A percentile compares a stretch with the other conserved stretches of the same genome.
These are phyloP conservation scores for Buphagus erythrorhynchus DNA, from an alignment of 2,797 vertebrate species.

Conservation along the genomic window DNA sequence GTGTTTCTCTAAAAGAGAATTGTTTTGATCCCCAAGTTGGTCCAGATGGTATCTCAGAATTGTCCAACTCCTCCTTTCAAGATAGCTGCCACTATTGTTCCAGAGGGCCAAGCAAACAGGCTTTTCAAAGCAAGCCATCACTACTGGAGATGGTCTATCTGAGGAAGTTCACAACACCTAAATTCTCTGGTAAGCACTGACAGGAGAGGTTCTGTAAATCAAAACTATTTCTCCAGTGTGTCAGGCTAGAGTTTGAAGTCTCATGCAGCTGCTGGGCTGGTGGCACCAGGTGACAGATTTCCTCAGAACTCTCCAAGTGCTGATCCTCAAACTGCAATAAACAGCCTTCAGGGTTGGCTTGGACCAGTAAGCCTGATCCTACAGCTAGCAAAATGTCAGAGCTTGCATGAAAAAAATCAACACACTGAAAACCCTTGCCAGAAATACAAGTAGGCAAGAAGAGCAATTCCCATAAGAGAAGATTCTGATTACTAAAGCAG, in stretches of 20 bases:
- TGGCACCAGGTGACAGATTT: background rate
- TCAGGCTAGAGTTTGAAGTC: background rate
- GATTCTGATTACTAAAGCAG: background rate
- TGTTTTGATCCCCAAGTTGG: background rate
- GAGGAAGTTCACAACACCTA: background rate
- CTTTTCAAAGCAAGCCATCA: background rate
- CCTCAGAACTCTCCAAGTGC: background rate
- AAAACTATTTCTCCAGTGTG: background rate
- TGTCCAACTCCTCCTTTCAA: background rate
- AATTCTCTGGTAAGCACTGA: background rate
- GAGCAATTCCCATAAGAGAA: background rate
- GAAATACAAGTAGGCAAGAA: background rate
- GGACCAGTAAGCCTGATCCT: background rate
- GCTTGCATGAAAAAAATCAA: background rate
- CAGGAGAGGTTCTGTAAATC: background rate
- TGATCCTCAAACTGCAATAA: background rate
- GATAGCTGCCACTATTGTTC: background rate
- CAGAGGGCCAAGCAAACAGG: background rate
- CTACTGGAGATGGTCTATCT: background rate
- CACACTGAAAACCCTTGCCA: background rate
- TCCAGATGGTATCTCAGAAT: background rate
- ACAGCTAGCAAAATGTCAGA: rapidly evolving
- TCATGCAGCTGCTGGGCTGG: background rate
- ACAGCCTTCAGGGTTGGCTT: background rate
- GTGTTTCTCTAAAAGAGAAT: background rate